Conservation (phyloP, 2,113 vertebrate species). For the Atrichornis clamosus region DNA sequence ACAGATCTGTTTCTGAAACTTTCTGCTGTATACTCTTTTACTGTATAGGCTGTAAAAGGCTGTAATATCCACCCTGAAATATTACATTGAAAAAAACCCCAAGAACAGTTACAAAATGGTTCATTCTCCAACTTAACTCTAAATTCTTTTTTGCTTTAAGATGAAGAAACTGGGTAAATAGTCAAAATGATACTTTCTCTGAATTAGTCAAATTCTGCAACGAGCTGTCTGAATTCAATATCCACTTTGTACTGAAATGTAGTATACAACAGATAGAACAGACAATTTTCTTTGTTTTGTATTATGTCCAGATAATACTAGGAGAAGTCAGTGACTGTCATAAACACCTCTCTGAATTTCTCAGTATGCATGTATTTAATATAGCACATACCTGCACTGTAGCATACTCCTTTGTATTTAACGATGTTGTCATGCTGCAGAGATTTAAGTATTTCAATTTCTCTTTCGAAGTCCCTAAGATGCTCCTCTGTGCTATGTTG, state of each 20-base stretch:
- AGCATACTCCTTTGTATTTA: slow-evolving; percentile 97
- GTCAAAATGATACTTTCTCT: background rate
- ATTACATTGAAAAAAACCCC: background rate
- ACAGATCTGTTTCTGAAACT: background rate
- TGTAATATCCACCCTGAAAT: background rate
- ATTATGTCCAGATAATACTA: background rate
- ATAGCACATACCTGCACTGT: slow-evolving; percentile 87
- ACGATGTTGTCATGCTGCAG: slow-evolving; percentile 98
- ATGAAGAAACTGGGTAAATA: background rate
- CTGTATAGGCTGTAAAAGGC: background rate
- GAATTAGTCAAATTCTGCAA: background rate
- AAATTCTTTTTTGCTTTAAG: background rate
- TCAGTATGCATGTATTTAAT: background rate
- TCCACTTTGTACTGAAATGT: background rate
- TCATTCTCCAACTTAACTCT: background rate
- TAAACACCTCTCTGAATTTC: background rate
- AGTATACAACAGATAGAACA: background rate
- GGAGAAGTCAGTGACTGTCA: background rate
- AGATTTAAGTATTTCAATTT: slow-evolving; percentile 97
- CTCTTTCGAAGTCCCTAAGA: slow-evolving; percentile 92
- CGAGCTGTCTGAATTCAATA: background rate
- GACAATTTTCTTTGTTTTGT: background rate
- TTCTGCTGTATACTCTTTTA: background rate
- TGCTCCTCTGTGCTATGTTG: slow-evolving; percentile 95
- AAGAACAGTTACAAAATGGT: background rate